Conservation (phyloP, 2,888 invertebrate species). For the Urechis unicinctus region DNA sequence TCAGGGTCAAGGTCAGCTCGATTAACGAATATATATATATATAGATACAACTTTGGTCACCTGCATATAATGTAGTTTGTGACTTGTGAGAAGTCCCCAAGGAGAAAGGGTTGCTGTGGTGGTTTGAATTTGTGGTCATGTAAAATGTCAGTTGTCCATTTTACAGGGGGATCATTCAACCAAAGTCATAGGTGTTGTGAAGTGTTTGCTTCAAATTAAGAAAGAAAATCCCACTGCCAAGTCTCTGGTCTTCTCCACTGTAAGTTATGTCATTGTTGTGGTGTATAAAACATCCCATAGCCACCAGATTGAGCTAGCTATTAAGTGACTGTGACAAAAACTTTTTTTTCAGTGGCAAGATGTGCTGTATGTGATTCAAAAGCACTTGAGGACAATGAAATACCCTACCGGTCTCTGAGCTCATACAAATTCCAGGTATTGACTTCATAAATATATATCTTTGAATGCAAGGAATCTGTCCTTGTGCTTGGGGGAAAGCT, state of each 20-base stretch:
- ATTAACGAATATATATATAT: no score
- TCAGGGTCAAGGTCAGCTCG: conserved; percentile 29
- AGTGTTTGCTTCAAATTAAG: conserved; percentile 57
- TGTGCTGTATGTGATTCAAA: conserved; percentile 54
- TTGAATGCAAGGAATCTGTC: background rate
- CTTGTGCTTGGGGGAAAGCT: no score
- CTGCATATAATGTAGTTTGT: no score
- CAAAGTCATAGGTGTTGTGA: conserved; percentile 63
- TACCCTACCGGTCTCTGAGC: conserved; percentile 48
- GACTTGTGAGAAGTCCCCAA: no score
- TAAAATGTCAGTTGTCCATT: no score
- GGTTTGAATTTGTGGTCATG: no score
- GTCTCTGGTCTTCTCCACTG: conserved; percentile 66
- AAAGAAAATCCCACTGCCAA: conserved; percentile 58
- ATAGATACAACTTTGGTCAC: no score
- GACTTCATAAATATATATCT: background rate
- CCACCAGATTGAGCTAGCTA: no score
- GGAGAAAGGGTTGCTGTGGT: no score
- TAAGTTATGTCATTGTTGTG: conserved; percentile 34
- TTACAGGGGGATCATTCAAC: conserved; percentile 63
- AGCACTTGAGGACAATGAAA: conserved; percentile 57
- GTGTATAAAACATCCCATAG: no score
- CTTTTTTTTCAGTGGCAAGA: conserved; percentile 51
- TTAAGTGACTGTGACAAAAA: no score
- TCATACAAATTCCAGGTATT: conserved; percentile 49